These are phyloP conservation scores for Dascyllus trimaculatus DNA, from an alignment of 2,113 vertebrate species.

Conservation along the genomic window DNA sequence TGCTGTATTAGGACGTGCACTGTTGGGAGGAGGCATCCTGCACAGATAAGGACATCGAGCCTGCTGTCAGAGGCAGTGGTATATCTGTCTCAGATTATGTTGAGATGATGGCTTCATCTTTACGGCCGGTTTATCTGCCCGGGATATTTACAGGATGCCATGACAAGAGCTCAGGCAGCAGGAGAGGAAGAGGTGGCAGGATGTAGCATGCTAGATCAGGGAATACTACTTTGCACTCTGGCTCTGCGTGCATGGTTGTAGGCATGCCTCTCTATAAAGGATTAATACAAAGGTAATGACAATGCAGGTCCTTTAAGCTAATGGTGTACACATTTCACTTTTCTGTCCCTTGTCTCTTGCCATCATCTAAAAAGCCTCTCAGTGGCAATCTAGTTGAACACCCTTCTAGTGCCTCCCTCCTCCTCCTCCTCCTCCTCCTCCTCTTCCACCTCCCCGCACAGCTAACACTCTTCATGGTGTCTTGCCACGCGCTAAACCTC, in stretches of 20 bases:
- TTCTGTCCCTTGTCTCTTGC: slow-evolving; percentile 36
- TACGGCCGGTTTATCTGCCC: slow-evolving; percentile 76
- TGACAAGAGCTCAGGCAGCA: slow-evolving; percentile 32
- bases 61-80: slow-evolving; percentile 64
- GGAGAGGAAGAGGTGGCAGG: slow-evolving; percentile 6
- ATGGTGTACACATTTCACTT: slow-evolving; percentile 11
- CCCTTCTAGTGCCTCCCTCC: slow-evolving; percentile 20
- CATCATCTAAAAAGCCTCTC: slow-evolving; percentile 61
- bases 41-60: slow-evolving; percentile 60
- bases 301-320: slow-evolving; percentile 26
- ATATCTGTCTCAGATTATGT: slow-evolving; percentile 80
- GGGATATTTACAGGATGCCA: slow-evolving; percentile 62
- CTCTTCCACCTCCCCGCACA: slow-evolving; percentile 29
- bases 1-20: slow-evolving; percentile 21
- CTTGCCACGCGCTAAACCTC: slow-evolving; percentile 56
- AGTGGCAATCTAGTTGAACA: slow-evolving; percentile 50
- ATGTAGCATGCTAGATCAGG: slow-evolving; percentile 33
- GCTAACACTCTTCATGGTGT: slow-evolving; percentile 55
- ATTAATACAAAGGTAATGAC: slow-evolving; percentile 47
- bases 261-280: not conserved
- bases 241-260: not conserved
- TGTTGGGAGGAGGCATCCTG: slow-evolving; percentile 41
- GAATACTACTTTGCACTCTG: slow-evolving; percentile 18
- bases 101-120: slow-evolving; percentile 80
- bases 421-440: slow-evolving; percentile 25